Percentiles rank a stretch among this genome's conserved stretches.
phyloP scores from a whole-genome alignment of 2,797 vertebrate species.

The Spheniscus humboldti region DNA sequence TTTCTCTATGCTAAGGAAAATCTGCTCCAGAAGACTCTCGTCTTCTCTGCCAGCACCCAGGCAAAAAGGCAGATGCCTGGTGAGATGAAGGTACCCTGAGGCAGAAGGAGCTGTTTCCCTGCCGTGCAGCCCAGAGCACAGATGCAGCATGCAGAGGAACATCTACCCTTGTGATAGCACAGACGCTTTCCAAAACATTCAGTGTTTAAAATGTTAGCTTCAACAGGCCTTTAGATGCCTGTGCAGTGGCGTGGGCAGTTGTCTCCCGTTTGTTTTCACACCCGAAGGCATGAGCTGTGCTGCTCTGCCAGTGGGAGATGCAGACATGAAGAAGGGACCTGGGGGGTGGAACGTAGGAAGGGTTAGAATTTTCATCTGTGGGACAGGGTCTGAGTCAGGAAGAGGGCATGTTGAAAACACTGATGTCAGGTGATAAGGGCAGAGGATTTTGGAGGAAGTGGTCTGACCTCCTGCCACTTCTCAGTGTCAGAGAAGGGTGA shows the following conservation, averaged over 20 bases:
- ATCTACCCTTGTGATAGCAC: neutral
- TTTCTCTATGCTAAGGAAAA: neutral
- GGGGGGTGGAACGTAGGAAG: neutral
- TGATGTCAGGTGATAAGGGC: neutral
- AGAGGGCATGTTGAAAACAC: neutral
- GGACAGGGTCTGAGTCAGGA: neutral
- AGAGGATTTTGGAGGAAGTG: neutral
- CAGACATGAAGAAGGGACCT: neutral
- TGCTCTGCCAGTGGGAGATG: neutral
- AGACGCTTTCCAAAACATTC: neutral
- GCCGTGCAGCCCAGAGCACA: neutral
- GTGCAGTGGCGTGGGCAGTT: accelerated
- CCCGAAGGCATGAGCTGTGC: accelerated
- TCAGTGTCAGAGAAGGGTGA: neutral
- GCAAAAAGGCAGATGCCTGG: neutral
- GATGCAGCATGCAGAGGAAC: neutral
- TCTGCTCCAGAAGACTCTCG: neutral
- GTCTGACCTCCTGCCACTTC: neutral
- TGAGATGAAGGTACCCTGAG: neutral
- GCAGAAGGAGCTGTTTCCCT: neutral
- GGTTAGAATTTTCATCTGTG: no score
- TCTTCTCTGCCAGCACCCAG: neutral
- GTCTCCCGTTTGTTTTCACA: neutral
- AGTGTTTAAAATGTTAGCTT: neutral
- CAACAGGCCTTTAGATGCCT: neutral